Evolutionary conservation across 1,140 invertebrate species (phyloP).

Genomic region (Drosophila paulistorum): DNA sequence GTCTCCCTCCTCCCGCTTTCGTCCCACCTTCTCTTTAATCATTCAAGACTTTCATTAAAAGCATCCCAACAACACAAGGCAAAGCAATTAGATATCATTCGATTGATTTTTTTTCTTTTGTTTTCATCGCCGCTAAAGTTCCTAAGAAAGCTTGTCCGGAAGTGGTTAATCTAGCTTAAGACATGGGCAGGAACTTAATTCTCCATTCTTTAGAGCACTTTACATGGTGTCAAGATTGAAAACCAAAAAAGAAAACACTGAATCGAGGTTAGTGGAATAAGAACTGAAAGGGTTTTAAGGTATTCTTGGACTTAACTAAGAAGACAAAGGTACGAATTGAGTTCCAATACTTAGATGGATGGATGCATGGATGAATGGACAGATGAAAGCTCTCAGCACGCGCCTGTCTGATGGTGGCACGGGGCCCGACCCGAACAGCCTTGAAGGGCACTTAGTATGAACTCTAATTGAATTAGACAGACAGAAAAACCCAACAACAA

Average conservation of each 20-base stretch:
- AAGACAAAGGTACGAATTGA: neutral
- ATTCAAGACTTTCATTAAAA: slow-evolving; percentile 50
- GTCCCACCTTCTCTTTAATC: slow-evolving; percentile 31
- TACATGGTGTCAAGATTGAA: neutral
- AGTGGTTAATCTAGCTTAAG: neutral
- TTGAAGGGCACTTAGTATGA: slow-evolving; percentile 71
- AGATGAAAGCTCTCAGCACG: slow-evolving; percentile 6
- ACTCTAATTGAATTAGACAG: slow-evolving; percentile 78
- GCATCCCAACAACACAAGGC: slow-evolving; percentile 17
- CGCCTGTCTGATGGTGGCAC: slow-evolving; percentile 19
- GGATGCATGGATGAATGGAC: neutral
- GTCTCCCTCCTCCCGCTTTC: neutral
- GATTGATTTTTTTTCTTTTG: slow-evolving; percentile 6
- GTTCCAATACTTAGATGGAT: neutral
- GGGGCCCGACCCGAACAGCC: slow-evolving; percentile 36
- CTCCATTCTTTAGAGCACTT: neutral
- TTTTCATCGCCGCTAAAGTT: neutral
- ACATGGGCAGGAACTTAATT: neutral
- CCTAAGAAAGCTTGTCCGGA: neutral
- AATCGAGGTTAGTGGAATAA: slow-evolving; percentile 4
- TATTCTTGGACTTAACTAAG: neutral
- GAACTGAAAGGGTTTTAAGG: neutral
- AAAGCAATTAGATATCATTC: slow-evolving; percentile 30
- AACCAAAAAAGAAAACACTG: neutral
- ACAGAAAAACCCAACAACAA: slow-evolving; percentile 29